These are phyloP conservation scores for Triplophysa yarkandensis DNA, from an alignment of 2,797 vertebrate species.

Conservation along the genomic window DNA sequence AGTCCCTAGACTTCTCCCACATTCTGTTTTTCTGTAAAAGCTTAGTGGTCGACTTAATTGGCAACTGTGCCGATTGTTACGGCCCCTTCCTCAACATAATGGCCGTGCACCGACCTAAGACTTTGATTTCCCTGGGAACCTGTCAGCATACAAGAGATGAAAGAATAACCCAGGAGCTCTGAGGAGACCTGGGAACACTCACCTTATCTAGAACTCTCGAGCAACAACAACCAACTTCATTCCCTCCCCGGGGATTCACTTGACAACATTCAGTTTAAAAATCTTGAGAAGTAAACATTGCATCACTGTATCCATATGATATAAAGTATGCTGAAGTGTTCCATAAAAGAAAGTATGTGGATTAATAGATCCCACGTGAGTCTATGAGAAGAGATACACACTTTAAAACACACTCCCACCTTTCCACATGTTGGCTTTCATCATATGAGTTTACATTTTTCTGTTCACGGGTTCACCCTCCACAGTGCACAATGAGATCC, in stretches of 20 bases:
- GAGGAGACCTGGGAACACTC: constrained; percentile 71
- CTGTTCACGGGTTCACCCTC: neutral
- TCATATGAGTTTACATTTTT: constrained; percentile 11
- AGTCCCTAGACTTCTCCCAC: constrained; percentile 9
- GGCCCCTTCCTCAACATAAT: constrained; percentile 61
- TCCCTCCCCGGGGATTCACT: constrained; percentile 19
- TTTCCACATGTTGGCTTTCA: constrained; percentile 21
- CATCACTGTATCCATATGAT: neutral
- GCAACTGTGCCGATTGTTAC: constrained; percentile 42
- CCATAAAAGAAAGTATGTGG: neutral
- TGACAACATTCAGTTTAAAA: constrained; percentile 11
- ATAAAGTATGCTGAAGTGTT: neutral
- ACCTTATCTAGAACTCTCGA: constrained; percentile 62
- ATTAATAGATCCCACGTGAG: constrained; percentile 16
- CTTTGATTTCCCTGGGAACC: constrained; percentile 74
- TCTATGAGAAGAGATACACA: neutral
- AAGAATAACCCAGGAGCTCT: constrained; percentile 58
- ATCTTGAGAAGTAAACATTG: constrained; percentile 8
- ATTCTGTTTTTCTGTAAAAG: constrained; percentile 4
- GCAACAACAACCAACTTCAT: constrained; percentile 9
- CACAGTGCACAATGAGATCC: constrained; percentile 17
- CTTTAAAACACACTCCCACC: neutral
- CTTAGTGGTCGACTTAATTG: constrained; percentile 37
- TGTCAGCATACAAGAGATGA: constrained; percentile 70
- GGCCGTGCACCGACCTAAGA: constrained; percentile 66